Base-by-base conservation (phyloP, 2,888 invertebrate genomes). In the Dimorphilus gyrociliatus region DNA sequence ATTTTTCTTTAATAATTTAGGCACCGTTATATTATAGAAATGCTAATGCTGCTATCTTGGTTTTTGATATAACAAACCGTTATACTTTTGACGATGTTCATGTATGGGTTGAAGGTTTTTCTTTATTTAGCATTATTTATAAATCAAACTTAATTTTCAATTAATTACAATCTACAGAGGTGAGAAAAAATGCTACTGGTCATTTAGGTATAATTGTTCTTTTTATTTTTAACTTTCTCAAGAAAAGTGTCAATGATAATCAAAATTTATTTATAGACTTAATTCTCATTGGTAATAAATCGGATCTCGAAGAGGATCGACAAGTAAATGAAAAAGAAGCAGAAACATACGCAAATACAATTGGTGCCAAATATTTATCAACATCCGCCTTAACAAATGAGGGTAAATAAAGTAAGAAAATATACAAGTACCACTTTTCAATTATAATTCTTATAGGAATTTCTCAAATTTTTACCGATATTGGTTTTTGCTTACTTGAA, bases 11-110 rank as follows among this genome's bases (percentile, higher is more conserved):
- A 29, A 13, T 10, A 19, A 8, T 46, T 5, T 44, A 63, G 63
- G 82, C 84, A 0, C 86, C 88, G 5, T 82, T 86, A 81, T 88
- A 86, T 58, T 88, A 88, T 56, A 68, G 86, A 30, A 84, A 82
- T 53, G 79, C 85, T 0, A 84, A 82, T 57, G 84, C 81, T 0
- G 86, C 86, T 0, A 69, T 86, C 28, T 65, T 86, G 27, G 76
- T 85, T 0, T 88, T 78, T 54, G 86, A 88, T 57, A 72, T 88
- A 38, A 78, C 82, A 3, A 74, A 76, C 37, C 64, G 70, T 25
- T 68, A 70, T 36, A 78, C 77, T 33, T 86, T 84, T 53, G 65
- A 69, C 3, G 75, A 76, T 37, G 76, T 85, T 43, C 78, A 84
- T 60, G 68, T 69, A n/a, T 86, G 85, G 86, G 79, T 81, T 2